Evolutionary conservation across 1,140 invertebrate species (phyloP).

Genomic region (Pseudomyrmex dendroicus): DNA sequence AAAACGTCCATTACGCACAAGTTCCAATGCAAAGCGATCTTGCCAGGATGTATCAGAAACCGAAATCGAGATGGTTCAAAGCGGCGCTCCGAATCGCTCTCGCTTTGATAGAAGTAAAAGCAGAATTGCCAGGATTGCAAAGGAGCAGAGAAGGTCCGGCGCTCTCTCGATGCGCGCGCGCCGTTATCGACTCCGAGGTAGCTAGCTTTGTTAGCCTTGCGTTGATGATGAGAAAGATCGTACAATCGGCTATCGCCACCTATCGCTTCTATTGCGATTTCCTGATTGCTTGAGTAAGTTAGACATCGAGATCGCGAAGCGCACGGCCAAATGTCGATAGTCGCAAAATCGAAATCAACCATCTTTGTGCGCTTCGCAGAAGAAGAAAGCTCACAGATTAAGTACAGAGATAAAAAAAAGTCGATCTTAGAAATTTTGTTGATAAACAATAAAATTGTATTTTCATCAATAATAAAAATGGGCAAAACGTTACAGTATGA

Average conservation of each 20-base stretch:
- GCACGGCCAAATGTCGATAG: slow-evolving; percentile 13
- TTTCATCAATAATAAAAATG: background rate
- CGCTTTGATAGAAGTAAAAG: slow-evolving; percentile 63
- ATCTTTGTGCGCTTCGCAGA: background rate
- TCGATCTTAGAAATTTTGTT: slow-evolving; percentile 10
- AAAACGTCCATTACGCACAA: slow-evolving; percentile 53
- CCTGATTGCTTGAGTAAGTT: slow-evolving; percentile 17
- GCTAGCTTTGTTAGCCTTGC: slow-evolving; percentile 69
- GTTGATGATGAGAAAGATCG: slow-evolving; percentile 70
- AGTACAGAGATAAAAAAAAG: background rate
- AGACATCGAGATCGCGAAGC: slow-evolving; percentile 17
- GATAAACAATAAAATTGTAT: background rate
- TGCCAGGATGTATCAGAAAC: slow-evolving; percentile 42
- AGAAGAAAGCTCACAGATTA: slow-evolving; percentile 29
- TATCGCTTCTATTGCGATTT: slow-evolving; percentile 10
- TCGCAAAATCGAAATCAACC: slow-evolving; percentile 13
- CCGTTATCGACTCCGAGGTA: slow-evolving; percentile 51
- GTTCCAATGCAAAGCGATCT: slow-evolving; percentile 13
- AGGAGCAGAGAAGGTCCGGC: slow-evolving; percentile 53
- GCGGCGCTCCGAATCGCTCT: slow-evolving; percentile 35
- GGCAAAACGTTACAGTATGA: background rate
- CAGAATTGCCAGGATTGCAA: slow-evolving; percentile 51
- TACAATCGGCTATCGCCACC: slow-evolving; percentile 61
- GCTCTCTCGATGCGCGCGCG: slow-evolving; percentile 41
- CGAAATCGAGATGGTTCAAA: slow-evolving; percentile 50